These are phyloP conservation scores for Seriola aureovittata DNA, from an alignment of 2,113 vertebrate species.

Conservation along the genomic window DNA sequence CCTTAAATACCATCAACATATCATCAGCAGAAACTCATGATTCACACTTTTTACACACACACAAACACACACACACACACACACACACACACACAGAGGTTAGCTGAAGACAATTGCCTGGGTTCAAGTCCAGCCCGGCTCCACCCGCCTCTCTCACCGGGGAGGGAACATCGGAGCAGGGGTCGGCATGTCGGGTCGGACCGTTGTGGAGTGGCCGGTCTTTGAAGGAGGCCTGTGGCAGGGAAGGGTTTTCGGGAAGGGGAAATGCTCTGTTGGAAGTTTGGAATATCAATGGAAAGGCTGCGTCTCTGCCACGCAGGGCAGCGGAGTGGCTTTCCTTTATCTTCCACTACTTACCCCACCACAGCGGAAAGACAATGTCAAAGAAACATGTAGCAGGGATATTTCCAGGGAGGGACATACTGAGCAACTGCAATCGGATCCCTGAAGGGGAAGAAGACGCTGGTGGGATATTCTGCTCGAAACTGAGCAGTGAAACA, in stretches of 20 bases:
- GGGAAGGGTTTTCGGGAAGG: conserved; percentile 72
- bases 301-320: conserved; percentile 49
- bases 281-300: conserved; percentile 76
- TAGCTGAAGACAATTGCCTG: conserved; percentile 73
- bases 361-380: conserved; percentile 65
- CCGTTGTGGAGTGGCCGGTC: conserved; percentile 45
- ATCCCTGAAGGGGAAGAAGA: conserved; percentile 18
- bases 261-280: conserved; percentile 75
- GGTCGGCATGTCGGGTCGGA: conserved; percentile 72
- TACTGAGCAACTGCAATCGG: conserved; percentile 40
- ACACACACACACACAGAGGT: conserved; percentile 55
- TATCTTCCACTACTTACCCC: conserved; percentile 55
- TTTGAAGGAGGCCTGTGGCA: conserved; percentile 74
- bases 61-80: conserved; percentile 39
- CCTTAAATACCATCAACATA: conserved; percentile 56
- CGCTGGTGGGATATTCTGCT: conserved; percentile 17
- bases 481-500: neutral
- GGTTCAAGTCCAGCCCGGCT: conserved; percentile 67
- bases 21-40: conserved; percentile 64
- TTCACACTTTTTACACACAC: conserved; percentile 55
- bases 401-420: conserved; percentile 67
- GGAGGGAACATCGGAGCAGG: conserved; percentile 67
- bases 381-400: conserved; percentile 72
- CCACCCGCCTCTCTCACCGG: conserved; percentile 70
- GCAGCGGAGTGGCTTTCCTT: conserved; percentile 54